Evolutionary conservation across 2,113 vertebrate species (phyloP), one percentile per base, ranked within the genome.

Genomic region (Ovis canadensis): DNA sequence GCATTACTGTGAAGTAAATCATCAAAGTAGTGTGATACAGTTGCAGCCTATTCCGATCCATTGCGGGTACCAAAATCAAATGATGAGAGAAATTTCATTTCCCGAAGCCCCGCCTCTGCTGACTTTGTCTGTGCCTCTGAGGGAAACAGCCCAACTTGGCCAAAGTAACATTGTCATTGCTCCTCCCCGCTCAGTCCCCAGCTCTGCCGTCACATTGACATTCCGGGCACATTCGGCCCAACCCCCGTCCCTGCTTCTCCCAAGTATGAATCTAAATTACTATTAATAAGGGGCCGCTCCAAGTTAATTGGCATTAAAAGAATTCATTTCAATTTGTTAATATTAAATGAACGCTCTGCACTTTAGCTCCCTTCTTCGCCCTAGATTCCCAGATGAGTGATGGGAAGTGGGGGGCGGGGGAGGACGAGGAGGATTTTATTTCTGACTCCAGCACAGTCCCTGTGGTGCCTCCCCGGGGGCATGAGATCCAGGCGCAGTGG

Each of bases 251-350:
- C 95, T 6, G 17, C 91, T 98, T 96, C 97, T 96, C 83, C 89
- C 95, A 96, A 98, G 92, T 97, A 98, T 98, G 98, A 98, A 98
- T 98, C 98, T 98, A 98, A 98, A 98, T 98, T 97, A 98, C 98
- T 98, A 98, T 98, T 98, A 98, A 98, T 98, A 98, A 98, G 97
- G 96, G 97, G 95, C 98, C n/a, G 96, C 97, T 98, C 97, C 98
- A 98, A 98, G 97, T 98, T 98, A 98, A 99, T 98, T 98, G 98
- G 98, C 98, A 97, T 98, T 98, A 97, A 98, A 98, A 98, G 97
- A 98, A 98, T 98, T 98, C 98, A 98, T 98, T 98, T 98, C 98
- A 98, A 97, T 98, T 98, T 98, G 98, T 99, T 98, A 98, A 98
- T 98, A 98, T 98, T 98, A 98, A 98, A 98, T 98, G 98, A 98